phyloP scores from a whole-genome alignment of 2,888 invertebrate species.

The Pardosa pseudoannulata region DNA sequence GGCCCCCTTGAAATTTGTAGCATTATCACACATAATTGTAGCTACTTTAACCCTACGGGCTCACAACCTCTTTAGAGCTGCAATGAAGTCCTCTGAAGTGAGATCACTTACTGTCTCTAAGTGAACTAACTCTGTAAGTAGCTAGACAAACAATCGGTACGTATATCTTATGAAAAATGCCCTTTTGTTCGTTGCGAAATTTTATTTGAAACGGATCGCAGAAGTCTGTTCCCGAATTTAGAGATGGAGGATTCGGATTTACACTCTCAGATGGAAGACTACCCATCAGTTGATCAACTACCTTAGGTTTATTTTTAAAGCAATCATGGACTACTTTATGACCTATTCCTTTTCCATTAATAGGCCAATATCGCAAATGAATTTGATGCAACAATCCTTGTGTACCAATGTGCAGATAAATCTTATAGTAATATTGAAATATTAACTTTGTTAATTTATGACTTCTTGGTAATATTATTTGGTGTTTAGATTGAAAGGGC shows the following conservation, averaged over 20 bases:
- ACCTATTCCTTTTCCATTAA: neutral
- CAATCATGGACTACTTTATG: neutral
- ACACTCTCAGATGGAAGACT: slow-evolving; percentile 14
- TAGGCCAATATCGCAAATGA: neutral
- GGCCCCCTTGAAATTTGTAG: slow-evolving; percentile 73
- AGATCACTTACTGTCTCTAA: neutral
- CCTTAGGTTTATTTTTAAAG: slow-evolving; percentile 5
- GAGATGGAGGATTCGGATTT: slow-evolving; percentile 2
- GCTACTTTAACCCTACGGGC: neutral
- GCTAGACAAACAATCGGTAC: neutral
- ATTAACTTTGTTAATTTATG: neutral
- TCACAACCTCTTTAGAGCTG: neutral
- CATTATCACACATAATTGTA: too few species aligned
- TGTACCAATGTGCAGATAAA: slow-evolving; percentile 15
- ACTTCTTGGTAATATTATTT: neutral
- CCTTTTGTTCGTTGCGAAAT: neutral
- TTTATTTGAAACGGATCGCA: slow-evolving; percentile 26
- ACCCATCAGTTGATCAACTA: neutral
- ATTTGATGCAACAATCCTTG: neutral
- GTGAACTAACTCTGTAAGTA: neutral
- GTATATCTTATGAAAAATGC: neutral
- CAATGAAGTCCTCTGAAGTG: slow-evolving; percentile 22
- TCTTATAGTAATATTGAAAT: neutral
- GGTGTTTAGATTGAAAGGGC: neutral
- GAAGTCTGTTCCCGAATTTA: slow-evolving; percentile 21